Evolutionary conservation across 2,888 invertebrate genomes (phyloP).

Genomic region (Nomada lathburiana): DNA sequence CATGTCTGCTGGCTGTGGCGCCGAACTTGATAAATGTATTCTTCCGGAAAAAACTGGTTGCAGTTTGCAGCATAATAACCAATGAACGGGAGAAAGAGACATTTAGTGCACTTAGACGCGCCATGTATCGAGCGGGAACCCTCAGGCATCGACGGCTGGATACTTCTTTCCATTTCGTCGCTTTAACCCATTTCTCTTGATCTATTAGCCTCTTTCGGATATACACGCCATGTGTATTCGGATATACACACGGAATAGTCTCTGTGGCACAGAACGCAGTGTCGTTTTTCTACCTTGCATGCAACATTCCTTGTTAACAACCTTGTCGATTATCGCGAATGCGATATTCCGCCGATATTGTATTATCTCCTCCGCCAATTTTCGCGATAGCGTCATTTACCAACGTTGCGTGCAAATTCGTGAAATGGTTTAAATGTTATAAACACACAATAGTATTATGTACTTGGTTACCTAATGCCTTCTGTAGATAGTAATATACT

Average conservation of each 20-base stretch:
- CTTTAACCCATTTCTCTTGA: slow-evolving; percentile 72
- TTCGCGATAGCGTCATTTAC: neutral
- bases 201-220: slow-evolving; percentile 70
- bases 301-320: slow-evolving; percentile 14
- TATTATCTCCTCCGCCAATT: neutral
- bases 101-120: slow-evolving; percentile 77
- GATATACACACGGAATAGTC: slow-evolving; percentile 58
- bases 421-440: no score
- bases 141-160: slow-evolving; percentile 65
- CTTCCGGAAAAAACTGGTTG: slow-evolving; percentile 61
- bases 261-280: slow-evolving; percentile 30
- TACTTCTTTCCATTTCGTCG: slow-evolving; percentile 71
- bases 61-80: slow-evolving; percentile 75
- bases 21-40: slow-evolving; percentile 69
- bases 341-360: neutral
- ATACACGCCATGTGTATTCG: slow-evolving; percentile 56
- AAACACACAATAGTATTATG: no score
- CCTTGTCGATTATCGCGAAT: neutral
- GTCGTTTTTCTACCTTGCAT: slow-evolving; percentile 17
- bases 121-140: slow-evolving; percentile 75
- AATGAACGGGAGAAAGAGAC: slow-evolving; percentile 72
- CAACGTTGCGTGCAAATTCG: no score
- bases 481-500: no score
- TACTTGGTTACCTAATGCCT: no score
- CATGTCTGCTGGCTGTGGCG: slow-evolving; percentile 66